Evolutionary conservation across 2,888 invertebrate species (phyloP), one percentile per base, ranked within the genome.

Genomic region (Drosophila monieri): DNA sequence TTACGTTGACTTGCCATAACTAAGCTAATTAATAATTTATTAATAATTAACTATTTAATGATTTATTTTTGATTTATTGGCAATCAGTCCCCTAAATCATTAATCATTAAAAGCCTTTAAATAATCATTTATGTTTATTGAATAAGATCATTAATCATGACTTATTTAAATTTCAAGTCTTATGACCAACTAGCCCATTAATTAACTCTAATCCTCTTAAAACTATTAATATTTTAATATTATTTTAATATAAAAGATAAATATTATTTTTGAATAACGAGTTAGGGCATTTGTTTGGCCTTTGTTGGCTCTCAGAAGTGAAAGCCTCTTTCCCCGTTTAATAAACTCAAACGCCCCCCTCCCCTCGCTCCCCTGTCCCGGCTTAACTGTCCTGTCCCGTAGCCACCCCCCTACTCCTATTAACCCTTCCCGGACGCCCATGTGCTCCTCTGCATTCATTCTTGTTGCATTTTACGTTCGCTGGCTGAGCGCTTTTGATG

Each of bases 401-500:
- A 1, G 5, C 14, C 10, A 27, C 27, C 54, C 43, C 23, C 8
- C 25, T 3, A 15, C 6, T 46, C 15, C 25, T 8, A 14, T n/a
- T 43, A 43, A 43, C 43, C 43, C 9, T 43, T 41, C 18, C 18
- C 18, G 9, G 14, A 15, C 41, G 41, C 18, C 41, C 41, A 41
- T 41, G 41, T 18, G 8, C 41, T 41, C 21, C 10, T 21, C 12
- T 10, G 21, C 43, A 18, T 43, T 43, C 21, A 41, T 78, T 78
- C 62, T 68, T 60, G 66, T 71, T 81, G 76, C 71, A 77, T 71
- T 83, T 83, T 70, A 83, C 52, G 83, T 78, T 67, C 68, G 52
- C 51, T 66, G 62, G 52, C 62, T 64, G 62, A 73, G 62, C 73
- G 73, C 57, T 74, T 80, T 81, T 81, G 80, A 81, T 81, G 85